Evolutionary conservation across 2,113 vertebrate genomes (phyloP), one percentile per base, ranked within the genome.

Genomic region (Arothron firmamentum): DNA sequence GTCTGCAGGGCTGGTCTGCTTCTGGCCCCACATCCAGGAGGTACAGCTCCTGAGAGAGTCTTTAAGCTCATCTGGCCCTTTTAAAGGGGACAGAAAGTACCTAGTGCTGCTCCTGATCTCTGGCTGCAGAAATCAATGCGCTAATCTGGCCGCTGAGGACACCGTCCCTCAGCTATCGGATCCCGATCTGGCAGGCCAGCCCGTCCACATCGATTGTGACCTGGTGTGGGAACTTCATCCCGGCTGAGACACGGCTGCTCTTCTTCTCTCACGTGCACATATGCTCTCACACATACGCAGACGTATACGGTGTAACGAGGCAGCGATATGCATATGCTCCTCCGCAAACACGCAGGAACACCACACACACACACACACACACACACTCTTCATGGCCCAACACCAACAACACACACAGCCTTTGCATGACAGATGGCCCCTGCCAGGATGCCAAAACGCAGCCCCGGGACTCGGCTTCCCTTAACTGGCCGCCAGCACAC

Each of bases 401-500:
- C 59, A 46, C 60, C 8, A 51, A 49, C 68, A 42, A 63, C 70
- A 66, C 66, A 56, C 52, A 20, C 9, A 51, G 55, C 17, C 59
- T 10, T 46, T 55, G 59, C 68, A 74, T 83, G 85, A 86, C 81
- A 87, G 84, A 87, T 85, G 82, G 81, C 76, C 74, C 72, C 80
- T 81, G 84, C 82, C 78, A 75, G 59, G 25, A 58, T 65, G 74
- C 82, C 76, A 72, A 75, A 79, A 80, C 73, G 75, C 58, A 75
- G 70, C 80, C 83, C 75, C 20, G 65, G 59, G 77, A 65, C 69
- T 71, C 31, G 68, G 69, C 61, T 86, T 76, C 56, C 67, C 67
- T 83, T 81, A 85, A 85, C 81, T 84, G 84, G 75, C 72, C 71
- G 71, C 81, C 65, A 75, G 76, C 76, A 71, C 18, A 11, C 66